Evolutionary conservation across 2,113 vertebrate species (phyloP), one percentile per base, ranked within the genome.

Genomic region (Micronycteris hirsuta): DNA sequence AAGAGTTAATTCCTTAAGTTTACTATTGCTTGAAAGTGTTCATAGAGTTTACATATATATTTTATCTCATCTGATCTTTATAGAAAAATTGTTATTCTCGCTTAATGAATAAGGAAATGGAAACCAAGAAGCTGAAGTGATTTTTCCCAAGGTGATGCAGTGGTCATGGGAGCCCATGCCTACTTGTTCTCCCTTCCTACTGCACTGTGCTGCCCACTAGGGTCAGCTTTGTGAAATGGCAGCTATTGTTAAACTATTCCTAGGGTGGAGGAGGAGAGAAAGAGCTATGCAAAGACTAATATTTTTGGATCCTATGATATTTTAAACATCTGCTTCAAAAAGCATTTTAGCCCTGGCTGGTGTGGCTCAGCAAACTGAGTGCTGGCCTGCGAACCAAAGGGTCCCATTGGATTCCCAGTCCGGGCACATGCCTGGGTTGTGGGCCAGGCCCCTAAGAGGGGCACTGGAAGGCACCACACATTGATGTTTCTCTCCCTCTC

Each of bases 11-110:
- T 54, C 10, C 28, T 63, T 82, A 86, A 92, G 70, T 68, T 87
- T 90, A 73, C 63, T 91, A 93, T 26, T 65, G 36, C 33, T 81
- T 93, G 47, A 54, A 85, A 43, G 33, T 89, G 83, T 91, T 82
- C 19, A 52, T 63, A 93, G 61, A 45, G 26, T 86, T 96, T 89
- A 36, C n/a, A 61, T 43, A 82, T 36, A 43, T 13, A 47, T 26
- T 78, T 2, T 71, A 83, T 43, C n/a, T 76, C 19, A 89, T 82
- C 52, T 26, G 17, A 92, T 76, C 76, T 49, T 70, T 70, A 92
- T 2, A 89, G 17, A 88, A 85, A 68, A 76, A 85, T 76, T 89
- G 78, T 52, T 58, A 52, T 45, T 96, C 47, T 84, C 38, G 63
- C 54, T 36, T 86, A 86, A 76, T 70, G 61, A 86, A 68, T 56